Conservation (phyloP, 2,888 invertebrate species). For the Herminia tarsipennalis region DNA sequence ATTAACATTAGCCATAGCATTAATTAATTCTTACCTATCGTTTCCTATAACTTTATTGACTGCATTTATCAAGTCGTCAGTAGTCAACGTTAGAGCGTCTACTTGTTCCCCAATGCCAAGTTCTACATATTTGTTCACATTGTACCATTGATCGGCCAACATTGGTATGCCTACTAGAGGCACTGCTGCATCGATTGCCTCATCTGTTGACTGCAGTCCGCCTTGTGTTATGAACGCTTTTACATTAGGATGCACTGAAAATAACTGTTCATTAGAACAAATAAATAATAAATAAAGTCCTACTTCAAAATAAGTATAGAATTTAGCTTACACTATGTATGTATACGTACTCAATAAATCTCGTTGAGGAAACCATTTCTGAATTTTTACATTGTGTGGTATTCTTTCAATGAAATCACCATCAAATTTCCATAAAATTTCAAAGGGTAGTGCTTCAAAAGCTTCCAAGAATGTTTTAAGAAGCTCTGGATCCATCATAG, state of each 20-base stretch:
- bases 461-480: constrained; percentile 7
- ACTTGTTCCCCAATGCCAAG: constrained; percentile 32
- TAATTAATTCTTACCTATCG: constrained; percentile 16
- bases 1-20: no score
- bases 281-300: not conserved
- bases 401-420: constrained; percentile 16
- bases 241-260: constrained; percentile 48
- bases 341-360: constrained; percentile 30
- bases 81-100: constrained; percentile 15
- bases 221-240: constrained; percentile 46
- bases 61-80: not conserved
- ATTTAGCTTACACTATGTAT: not conserved
- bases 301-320: not conserved
- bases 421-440: constrained; percentile 37
- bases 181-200: constrained; percentile 43
- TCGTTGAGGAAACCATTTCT: constrained; percentile 38
- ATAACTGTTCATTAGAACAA: not conserved
- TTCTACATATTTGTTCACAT: constrained; percentile 33
- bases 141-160: constrained; percentile 43
- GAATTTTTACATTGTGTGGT: constrained; percentile 26
- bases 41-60: constrained; percentile 9
- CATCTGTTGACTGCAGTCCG: constrained; percentile 36
- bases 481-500: constrained; percentile 14
- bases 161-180: constrained; percentile 44
- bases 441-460: constrained; percentile 22